Evolutionary conservation across 2,113 vertebrate species (phyloP).

Genomic region (Cryptomyrus ogoouensis): DNA sequence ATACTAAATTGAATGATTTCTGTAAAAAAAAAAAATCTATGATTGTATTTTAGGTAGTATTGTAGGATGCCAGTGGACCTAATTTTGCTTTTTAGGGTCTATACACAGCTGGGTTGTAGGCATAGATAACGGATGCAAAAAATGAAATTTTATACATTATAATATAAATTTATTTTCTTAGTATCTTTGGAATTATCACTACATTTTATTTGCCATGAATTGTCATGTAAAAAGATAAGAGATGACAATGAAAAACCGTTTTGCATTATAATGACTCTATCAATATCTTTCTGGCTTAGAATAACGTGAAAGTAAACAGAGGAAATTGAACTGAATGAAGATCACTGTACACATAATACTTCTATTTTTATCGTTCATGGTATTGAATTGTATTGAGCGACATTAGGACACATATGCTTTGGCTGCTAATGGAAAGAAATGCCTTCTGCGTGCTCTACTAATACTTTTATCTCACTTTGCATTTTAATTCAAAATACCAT

Average conservation of each 20-base stretch:
- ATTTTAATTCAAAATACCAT: conserved; percentile 2
- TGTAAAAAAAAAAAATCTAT: not conserved
- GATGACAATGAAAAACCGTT: not conserved
- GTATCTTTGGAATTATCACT: conserved; percentile 1
- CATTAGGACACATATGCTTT: not conserved
- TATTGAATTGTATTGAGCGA: not conserved
- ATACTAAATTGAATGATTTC: not conserved
- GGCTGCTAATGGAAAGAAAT: not conserved
- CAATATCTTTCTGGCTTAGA: not conserved
- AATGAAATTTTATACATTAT: not conserved
- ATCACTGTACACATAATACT: not conserved
- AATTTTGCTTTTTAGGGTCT: not conserved
- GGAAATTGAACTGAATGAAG: not conserved
- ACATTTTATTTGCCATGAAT: not conserved
- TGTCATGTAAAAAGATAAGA: not conserved
- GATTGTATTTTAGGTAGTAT: not conserved
- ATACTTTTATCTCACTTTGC: not conserved
- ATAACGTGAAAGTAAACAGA: not conserved
- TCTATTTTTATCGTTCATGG: not conserved
- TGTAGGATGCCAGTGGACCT: not conserved
- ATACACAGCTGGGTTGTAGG: not conserved
- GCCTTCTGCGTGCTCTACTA: not conserved
- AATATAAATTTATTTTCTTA: not conserved
- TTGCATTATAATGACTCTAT: not conserved
- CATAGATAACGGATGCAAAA: not conserved